Conservation (phyloP, 2,113 vertebrate species). For the Piaya cayana region DNA sequence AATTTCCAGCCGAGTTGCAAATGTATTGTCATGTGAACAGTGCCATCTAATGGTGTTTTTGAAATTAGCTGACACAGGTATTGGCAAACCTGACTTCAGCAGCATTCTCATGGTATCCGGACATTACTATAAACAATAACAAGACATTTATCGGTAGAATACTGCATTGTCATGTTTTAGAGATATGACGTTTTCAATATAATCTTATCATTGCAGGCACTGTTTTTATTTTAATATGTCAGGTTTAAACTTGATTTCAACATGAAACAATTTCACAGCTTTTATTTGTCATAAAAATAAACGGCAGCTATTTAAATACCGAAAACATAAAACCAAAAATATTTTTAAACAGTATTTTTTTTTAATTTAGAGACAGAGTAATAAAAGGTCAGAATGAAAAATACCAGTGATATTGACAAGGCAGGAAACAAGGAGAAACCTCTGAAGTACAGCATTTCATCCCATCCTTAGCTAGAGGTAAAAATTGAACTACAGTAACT, state of each 20-base stretch:
- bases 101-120: not conserved
- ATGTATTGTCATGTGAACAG: conserved; percentile 25
- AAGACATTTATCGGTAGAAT: not conserved
- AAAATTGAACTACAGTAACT: not conserved
- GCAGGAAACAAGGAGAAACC: not conserved
- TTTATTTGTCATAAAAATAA: not conserved
- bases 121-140: not conserved
- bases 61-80: not conserved
- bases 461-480: not conserved
- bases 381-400: not conserved
- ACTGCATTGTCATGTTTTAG: not conserved
- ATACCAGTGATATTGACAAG: not conserved
- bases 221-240: not conserved
- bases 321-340: not conserved
- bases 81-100: not conserved
- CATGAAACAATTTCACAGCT: not conserved
- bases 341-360: not conserved
- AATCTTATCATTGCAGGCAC: not conserved
- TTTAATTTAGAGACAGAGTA: not conserved
- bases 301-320: not conserved
- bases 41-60: conserved; percentile 66
- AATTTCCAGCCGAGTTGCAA: not conserved
- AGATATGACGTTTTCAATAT: not conserved
- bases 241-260: not conserved
- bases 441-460: not conserved